Percentiles rank a stretch among this genome's conserved stretches.
These are phyloP conservation scores for Rhagologus leucostigma DNA, from an alignment of 2,113 vertebrate genomes.

Conservation along the genomic window DNA sequence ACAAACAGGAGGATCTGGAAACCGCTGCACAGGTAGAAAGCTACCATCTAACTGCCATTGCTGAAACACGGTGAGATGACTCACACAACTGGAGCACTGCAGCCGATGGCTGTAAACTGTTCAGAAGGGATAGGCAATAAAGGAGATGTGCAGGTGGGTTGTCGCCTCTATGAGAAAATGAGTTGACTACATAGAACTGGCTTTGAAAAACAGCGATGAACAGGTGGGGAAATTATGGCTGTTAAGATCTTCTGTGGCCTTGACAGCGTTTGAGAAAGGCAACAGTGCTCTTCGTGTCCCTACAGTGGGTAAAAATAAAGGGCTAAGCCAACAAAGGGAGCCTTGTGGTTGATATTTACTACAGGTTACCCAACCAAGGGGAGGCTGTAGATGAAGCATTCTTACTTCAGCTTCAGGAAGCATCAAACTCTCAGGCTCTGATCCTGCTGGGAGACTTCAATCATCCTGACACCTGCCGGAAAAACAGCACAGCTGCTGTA, in stretches of 20 bases:
- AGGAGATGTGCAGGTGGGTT: background rate
- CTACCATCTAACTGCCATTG: background rate
- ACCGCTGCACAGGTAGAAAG: background rate
- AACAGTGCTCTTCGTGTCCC: background rate
- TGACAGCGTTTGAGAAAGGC: background rate
- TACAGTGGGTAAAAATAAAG: background rate
- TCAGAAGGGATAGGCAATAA: background rate
- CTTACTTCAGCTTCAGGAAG: background rate
- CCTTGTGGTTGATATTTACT: background rate
- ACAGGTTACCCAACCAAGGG: background rate
- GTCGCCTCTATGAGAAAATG: background rate
- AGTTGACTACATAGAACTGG: background rate
- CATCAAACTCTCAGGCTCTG: background rate
- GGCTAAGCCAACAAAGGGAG: background rate
- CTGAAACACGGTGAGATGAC: background rate
- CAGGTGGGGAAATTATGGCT: background rate
- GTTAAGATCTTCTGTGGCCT: background rate
- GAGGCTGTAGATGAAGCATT: background rate
- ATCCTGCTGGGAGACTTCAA: background rate
- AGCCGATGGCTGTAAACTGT: fast-evolving
- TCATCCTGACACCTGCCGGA: background rate
- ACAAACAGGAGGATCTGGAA: background rate
- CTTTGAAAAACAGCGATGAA: background rate
- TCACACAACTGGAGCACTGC: background rate
- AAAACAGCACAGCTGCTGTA: background rate